These are phyloP conservation scores for Cyphomyrus discorhynchus DNA, from an alignment of 2,113 vertebrate genomes.

Conservation along the genomic window DNA sequence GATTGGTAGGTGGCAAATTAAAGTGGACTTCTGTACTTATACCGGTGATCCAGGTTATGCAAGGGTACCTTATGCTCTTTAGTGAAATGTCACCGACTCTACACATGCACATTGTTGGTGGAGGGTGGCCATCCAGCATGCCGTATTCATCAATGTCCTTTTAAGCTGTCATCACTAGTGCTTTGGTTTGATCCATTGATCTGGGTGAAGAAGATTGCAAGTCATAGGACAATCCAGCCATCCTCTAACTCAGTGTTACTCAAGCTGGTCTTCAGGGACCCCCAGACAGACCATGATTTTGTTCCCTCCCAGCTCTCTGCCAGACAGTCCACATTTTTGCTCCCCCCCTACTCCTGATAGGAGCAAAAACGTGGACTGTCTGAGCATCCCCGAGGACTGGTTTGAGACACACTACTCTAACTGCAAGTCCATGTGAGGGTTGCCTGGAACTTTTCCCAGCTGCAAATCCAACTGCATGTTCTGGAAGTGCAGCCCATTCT, in stretches of 20 bases:
- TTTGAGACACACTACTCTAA: neutral
- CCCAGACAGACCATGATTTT: neutral
- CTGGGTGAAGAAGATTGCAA: neutral
- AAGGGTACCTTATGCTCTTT: neutral
- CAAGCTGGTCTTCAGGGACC: neutral
- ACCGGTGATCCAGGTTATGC: neutral
- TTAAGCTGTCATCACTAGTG: neutral
- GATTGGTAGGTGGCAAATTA: neutral
- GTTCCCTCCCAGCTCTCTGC: neutral
- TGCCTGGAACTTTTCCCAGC: neutral
- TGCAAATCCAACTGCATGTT: neutral
- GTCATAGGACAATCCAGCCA: neutral
- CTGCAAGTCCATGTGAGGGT: neutral
- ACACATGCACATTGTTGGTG: neutral
- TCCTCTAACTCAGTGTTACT: neutral
- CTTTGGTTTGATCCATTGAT: neutral
- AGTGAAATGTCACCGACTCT: neutral
- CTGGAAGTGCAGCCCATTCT: neutral
- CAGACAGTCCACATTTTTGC: neutral
- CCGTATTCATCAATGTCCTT: neutral
- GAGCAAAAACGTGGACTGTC: neutral
- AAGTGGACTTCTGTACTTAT: slow-evolving; percentile 1
- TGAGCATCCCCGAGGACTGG: neutral
- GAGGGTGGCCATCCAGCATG: neutral
- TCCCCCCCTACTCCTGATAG: neutral